These are phyloP conservation scores for Drosophila koepferae DNA, from an alignment of 2,888 invertebrate species.

Conservation along the genomic window DNA sequence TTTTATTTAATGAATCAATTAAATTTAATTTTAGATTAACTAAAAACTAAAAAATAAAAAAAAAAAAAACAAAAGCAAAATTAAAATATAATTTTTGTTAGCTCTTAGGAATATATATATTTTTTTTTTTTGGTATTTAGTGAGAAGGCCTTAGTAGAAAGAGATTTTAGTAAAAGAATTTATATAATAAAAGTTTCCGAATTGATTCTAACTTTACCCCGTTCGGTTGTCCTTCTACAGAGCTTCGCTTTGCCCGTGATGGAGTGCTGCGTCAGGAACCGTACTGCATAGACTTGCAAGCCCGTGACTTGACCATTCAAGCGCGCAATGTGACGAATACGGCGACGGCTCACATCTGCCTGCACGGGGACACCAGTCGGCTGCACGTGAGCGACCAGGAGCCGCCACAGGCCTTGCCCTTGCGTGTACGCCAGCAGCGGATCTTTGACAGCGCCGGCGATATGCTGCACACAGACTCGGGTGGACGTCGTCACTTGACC, in stretches of 20 bases:
- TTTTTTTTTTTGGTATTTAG: too few relatives aligned
- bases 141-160: too few relatives aligned
- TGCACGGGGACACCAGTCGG: constrained; percentile 80
- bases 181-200: too few relatives aligned
- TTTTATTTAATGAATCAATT: too few relatives aligned
- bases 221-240: constrained; percentile 49
- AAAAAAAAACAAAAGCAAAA: too few relatives aligned
- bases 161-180: too few relatives aligned
- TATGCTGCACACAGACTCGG: constrained; percentile 48
- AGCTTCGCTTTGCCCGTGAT: constrained; percentile 81
- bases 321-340: constrained; percentile 45
- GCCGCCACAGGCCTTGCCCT: constrained; percentile 80
- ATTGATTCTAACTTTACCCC: too few relatives aligned
- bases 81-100: too few relatives aligned
- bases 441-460: constrained; percentile 73
- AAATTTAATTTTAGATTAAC: too few relatives aligned
- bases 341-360: constrained; percentile 84
- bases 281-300: constrained; percentile 86
- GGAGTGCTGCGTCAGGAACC: constrained; percentile 83
- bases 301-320: constrained; percentile 86
- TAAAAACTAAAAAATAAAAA: too few relatives aligned
- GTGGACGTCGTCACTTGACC: constrained; percentile 49
- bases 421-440: constrained; percentile 68
- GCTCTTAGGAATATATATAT: too few relatives aligned
- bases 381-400: constrained; percentile 82